Evolutionary conservation across 2,113 vertebrate species (phyloP).

Genomic region (Laterallus jamaicensis): DNA sequence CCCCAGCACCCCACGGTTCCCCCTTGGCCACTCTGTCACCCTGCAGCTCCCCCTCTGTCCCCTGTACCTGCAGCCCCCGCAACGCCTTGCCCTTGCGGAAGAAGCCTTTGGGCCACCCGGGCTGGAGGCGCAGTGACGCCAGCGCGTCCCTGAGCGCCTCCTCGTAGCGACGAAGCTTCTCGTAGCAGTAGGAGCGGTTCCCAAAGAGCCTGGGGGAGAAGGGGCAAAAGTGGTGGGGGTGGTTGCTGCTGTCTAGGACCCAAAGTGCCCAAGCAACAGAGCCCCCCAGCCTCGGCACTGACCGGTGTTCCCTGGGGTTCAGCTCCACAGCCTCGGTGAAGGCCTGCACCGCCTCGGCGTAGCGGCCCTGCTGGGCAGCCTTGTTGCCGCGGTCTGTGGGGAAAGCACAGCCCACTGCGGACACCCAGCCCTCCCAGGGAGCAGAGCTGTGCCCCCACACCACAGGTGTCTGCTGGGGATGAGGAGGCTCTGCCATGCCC

Average conservation of each 20-base stretch:
- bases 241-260: fast-evolving
- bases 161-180: constrained; percentile 74
- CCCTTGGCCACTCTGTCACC: too few relatives aligned
- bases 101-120: constrained; percentile 83
- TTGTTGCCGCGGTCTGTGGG: constrained; percentile 74
- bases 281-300: fast-evolving
- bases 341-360: constrained; percentile 71
- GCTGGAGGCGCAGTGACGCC: constrained; percentile 73
- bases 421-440: not conserved
- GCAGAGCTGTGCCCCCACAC: not conserved
- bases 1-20: not conserved
- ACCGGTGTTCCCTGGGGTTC: constrained; percentile 85
- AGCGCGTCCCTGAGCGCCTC: constrained; percentile 81
- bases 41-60: not conserved
- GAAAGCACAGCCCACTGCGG: fast-evolving
- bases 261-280: fast-evolving
- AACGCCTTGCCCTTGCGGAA: constrained; percentile 88
- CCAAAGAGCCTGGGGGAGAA: constrained; percentile 80
- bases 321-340: constrained; percentile 83
- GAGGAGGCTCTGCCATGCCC: fast-evolving
- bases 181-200: constrained; percentile 87
- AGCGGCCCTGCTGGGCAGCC: constrained; percentile 70
- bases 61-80: constrained; percentile 82
- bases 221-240: not conserved
- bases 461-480: fast-evolving